Evolutionary conservation across 2,888 invertebrate species (phyloP), one percentile per base, ranked within the genome.

Genomic region (Allolobophora icterica): DNA sequence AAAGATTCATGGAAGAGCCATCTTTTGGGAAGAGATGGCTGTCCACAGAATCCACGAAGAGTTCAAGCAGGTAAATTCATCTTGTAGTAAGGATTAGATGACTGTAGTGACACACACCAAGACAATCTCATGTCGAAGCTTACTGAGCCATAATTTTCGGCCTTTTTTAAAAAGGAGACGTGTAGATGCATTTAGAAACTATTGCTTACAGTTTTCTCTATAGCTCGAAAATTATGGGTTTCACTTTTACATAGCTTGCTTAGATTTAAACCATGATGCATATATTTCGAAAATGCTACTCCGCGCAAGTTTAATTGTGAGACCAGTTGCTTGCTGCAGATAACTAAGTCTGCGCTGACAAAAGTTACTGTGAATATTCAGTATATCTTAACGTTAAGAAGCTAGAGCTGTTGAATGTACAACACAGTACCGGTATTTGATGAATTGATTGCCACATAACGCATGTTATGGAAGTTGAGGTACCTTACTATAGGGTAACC

Each of bases 1-100:
- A 97, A 98, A 94, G 96, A 97, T 90, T 97, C 97, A 34, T 98
- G 98, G 98, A 95, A 94, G 93, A 93, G 93, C 30, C 95, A 95
- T 92, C 92, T 95, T n/a, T 95, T 95, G 94, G 94, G 94, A 90
- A 92, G 93, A 52, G 94, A 94, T 89, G 95, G 95, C 19, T 95
- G 95, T 92, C 94, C 94, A 91, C 94, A 95, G 92, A 95, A 95
- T 92, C 94, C 95, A 11, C 93, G 95, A 17, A 90, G 92, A 84
- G 17, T 35, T 30, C 87, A 87, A 87, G 71, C 71, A 71, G 71
- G 71, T 71, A 71, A n/a, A 71, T 52, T 21, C 52, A 52, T 52
- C 24, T 21, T 71, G 6, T 71, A 71, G 71, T 17, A 71, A 71
- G 71, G n/a, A 71, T n/a, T 30, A 8, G n/a, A 71, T 71, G 13